Evolutionary conservation across 2,888 invertebrate species (phyloP).

Genomic region (Parthenolecanium corni): DNA sequence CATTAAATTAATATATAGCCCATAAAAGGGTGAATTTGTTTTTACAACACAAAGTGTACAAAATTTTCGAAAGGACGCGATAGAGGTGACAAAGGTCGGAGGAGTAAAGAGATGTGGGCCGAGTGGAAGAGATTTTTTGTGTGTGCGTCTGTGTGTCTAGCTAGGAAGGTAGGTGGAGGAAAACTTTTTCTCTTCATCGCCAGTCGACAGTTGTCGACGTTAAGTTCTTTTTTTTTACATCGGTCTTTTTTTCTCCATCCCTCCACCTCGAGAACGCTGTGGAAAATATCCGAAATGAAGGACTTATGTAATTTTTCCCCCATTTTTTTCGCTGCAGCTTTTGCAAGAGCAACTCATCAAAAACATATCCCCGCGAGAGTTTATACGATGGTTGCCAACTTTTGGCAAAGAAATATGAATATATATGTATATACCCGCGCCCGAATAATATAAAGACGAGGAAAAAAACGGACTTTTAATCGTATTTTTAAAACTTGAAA

Average conservation of each 20-base stretch:
- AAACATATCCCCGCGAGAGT: conserved; percentile 21
- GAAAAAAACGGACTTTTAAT: conserved; percentile 2
- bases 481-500: conserved; percentile 17
- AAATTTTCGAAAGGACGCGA: conserved; percentile 2
- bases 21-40: conserved; percentile 23
- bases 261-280: not conserved
- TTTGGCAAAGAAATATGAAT: conserved; percentile 2
- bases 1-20: conserved; percentile 25
- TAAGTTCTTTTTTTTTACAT: too few relatives aligned
- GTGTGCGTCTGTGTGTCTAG: too few relatives aligned
- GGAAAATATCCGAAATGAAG: not conserved
- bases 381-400: conserved; percentile 20
- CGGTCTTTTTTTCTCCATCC: not conserved
- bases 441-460: not conserved
- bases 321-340: conserved; percentile 1
- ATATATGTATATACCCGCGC: not conserved
- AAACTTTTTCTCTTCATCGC: conserved; percentile 3
- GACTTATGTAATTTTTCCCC: too few relatives aligned
- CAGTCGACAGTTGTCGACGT: conserved; percentile 6
- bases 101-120: not conserved
- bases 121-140: conserved; percentile 13
- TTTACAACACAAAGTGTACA: conserved; percentile 22
- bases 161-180: too few relatives aligned
- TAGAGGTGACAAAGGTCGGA: too few relatives aligned
- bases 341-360: conserved; percentile 11